Base-by-base conservation (phyloP, 2,113 vertebrate genomes). In the Corythaeola cristata region DNA sequence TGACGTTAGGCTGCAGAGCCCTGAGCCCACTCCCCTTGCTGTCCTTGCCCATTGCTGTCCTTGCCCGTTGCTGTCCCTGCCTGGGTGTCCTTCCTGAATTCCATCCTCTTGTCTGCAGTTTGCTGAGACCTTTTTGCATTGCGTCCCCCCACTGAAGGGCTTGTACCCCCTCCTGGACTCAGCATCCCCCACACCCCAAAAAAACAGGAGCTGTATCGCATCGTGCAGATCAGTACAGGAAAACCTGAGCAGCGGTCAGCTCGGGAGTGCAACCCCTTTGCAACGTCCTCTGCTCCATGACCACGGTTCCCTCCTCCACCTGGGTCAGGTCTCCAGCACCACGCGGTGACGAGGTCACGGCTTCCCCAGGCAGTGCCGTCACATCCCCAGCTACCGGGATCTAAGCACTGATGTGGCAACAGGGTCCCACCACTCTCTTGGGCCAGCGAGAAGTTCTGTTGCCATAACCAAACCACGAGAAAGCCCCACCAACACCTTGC, bases 391-490 rank as follows among this genome's bases (percentile, higher is more conserved):
- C 32, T 10, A 17, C 33, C 27, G 7, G n/a, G 12, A 53, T 30
- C 39, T 39, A 44, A 47, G 64, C 35, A 5, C 53, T 8, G 71
- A 58, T 4, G 26, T 45, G 3, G 6, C 92, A 20, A 27, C 12
- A 10, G 39, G 50, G 32, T 62, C 60, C 16, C 1, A 3, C 78
- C 80, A 28, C 0, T 0, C 37, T 53, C 32, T 58, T 17, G 45
- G 69, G 12, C 47, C 74, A 56, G 16, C 2, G 3, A 2, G 27
- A 68, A 24, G 24, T 12, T 56, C 56, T 35, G 26, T 9, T 44
- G 41, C 72, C 45, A 3, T 10, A 24, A 68, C n/a, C 21, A 7
- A 49, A 33, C 23, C 47, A 15, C 26, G 7, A 20, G 39, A 55
- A 39, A 55, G 22, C 68, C n/a, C 9, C 60, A 12, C 77, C 83